Conservation (phyloP, 2,113 vertebrate genomes). For the Actenoides lindsayi region DNA sequence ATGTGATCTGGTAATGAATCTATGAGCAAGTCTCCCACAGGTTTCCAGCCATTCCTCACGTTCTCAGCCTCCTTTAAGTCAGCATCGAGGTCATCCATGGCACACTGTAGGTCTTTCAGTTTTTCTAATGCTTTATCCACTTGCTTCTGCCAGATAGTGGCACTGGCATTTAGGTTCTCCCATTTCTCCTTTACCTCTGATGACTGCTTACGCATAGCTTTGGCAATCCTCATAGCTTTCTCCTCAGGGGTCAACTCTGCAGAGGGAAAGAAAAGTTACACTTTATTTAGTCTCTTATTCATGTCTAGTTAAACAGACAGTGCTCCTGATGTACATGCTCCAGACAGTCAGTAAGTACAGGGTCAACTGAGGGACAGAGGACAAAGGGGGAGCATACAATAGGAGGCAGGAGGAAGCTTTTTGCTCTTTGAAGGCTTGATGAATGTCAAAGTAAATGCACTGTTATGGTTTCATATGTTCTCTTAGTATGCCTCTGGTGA, state of each 20-base stretch:
- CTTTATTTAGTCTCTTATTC: not conserved
- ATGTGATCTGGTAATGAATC: constrained; percentile 95
- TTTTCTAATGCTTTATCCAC: constrained; percentile 90
- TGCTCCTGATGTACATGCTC: not conserved
- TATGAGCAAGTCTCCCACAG: constrained; percentile 91
- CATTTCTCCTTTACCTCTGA: constrained; percentile 92
- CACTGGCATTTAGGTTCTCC: constrained; percentile 86
- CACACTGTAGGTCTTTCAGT: constrained; percentile 90
- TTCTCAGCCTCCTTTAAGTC: constrained; percentile 88
- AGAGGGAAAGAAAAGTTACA: not conserved
- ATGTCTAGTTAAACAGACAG: not conserved
- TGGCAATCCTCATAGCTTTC: constrained; percentile 89
- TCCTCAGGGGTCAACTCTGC: constrained; percentile 93
- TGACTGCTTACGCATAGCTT: constrained; percentile 94
- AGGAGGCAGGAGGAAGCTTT: not conserved
- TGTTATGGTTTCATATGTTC: not conserved
- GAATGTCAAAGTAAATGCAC: not conserved
- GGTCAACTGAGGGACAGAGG: not conserved
- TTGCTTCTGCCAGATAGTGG: constrained; percentile 89
- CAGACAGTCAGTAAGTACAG: not conserved
- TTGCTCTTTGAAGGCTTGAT: not conserved
- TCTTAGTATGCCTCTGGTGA: not conserved
- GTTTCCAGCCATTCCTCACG: constrained; percentile 86
- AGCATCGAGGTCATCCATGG: constrained; percentile 92
- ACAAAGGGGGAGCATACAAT: not conserved